Conservation (phyloP, 2,113 vertebrate species). For the Ailurus styani region DNA sequence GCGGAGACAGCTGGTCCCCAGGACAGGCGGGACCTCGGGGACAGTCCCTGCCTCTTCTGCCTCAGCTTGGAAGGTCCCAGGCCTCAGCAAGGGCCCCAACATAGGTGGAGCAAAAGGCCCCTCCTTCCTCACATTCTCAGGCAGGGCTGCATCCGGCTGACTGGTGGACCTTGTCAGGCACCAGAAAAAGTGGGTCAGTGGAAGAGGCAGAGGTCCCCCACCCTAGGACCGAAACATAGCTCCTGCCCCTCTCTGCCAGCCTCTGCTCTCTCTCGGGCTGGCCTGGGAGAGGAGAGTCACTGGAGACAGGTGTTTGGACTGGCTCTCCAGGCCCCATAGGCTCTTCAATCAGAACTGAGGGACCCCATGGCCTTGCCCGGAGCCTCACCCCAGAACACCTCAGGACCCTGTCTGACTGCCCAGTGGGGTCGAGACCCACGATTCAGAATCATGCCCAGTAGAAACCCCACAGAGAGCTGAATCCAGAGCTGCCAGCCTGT, state of each 20-base stretch:
- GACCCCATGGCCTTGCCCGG: not conserved
- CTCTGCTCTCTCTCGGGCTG: not conserved
- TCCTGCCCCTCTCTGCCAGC: too few relatives aligned
- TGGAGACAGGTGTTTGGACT: not conserved
- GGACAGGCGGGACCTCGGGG: fast-evolving
- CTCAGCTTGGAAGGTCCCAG: not conserved
- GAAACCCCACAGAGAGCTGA: not conserved
- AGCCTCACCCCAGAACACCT: not conserved
- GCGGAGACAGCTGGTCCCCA: not conserved
- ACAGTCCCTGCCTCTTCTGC: not conserved
- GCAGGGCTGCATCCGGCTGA: not conserved
- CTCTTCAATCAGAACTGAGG: not conserved
- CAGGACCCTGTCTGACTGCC: not conserved
- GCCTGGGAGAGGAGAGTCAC: not conserved
- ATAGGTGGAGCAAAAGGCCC: not conserved
- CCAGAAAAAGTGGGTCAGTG: not conserved
- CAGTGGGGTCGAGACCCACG: fast-evolving
- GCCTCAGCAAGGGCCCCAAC: not conserved
- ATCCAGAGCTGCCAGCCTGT: not conserved
- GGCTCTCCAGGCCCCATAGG: not conserved
- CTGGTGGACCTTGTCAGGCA: too few relatives aligned
- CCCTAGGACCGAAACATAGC: fast-evolving
- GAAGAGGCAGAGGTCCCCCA: not conserved
- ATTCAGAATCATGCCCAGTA: not conserved
- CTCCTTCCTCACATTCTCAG: not conserved